Evolutionary conservation across 2,888 invertebrate genomes (phyloP), one percentile per base, ranked within the genome.

Genomic region (Hoplodrina ambigua): DNA sequence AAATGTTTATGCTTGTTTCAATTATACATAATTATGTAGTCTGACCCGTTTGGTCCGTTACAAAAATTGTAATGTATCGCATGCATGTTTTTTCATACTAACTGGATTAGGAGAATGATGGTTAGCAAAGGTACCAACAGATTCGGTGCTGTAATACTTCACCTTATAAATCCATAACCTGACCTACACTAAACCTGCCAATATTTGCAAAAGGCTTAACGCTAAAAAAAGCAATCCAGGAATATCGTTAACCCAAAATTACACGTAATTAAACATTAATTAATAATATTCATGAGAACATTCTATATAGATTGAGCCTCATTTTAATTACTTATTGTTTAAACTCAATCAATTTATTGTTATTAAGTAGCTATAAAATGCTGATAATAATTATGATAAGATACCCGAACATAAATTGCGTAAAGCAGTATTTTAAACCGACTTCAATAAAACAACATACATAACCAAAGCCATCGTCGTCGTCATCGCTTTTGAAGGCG

Each of bases 301-400:
- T 63, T 60, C 7, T 58, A 30, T 53, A 55, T 20, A n/a, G 25
- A 71, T 56, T 53, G 25, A 37, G n/a, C 57, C 41, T 63, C 57
- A 74, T 81, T 65, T 68, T 77, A 75, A 80, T 81, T 68, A 80
- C 52, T 55, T 44, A 52, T 52, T 59, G 19, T 56, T 57, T 61
- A 57, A 52, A 69, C 74, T 71, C 15, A 50, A 44, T 50, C n/a
- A 78, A 63, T 67, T 54, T 69, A 60, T 63, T 64, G 2, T 60
- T 17, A 60, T 37, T 63, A 56, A 30, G 13, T 73, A 52, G 10
- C 46, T 17, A 46, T 75, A 41, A 54, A 19, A 69, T 69, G 44
- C 33, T 19, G 19, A 33, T 50, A 8, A 15, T 20, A 11, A 33
- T 41, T 55, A 44, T 49, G 49, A 55, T 55, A 63, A 54, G 19